phyloP scores from a whole-genome alignment of 2,797 vertebrate species.

The Odontamblyopus lacepedii region DNA sequence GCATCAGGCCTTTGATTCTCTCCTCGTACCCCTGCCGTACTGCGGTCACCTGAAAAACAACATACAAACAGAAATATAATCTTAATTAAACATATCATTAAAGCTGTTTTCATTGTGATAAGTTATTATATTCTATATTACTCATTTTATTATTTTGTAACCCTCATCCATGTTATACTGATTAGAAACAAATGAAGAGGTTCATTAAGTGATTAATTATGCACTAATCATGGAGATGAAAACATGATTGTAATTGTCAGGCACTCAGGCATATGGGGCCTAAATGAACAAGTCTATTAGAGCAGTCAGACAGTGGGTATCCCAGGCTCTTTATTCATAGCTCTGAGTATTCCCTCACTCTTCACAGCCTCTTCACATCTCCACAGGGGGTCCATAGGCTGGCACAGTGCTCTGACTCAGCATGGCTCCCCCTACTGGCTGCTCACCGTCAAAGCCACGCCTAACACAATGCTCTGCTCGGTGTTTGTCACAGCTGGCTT shows the following conservation, averaged over 20 bases:
- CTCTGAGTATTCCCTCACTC: conserved; percentile 65
- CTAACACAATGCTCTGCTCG: conserved; percentile 52
- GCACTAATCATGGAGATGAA: conserved; percentile 20
- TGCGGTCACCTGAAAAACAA: conserved; percentile 80
- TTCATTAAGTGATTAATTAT: background rate
- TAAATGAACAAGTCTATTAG: conserved; percentile 31
- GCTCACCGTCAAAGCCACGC: conserved; percentile 39
- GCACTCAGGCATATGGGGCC: conserved; percentile 5
- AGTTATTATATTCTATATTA: background rate
- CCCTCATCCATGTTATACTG: background rate
- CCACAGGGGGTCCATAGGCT: conserved; percentile 65
- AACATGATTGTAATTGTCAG: conserved; percentile 19
- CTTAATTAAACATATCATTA: background rate
- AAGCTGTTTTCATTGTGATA: background rate
- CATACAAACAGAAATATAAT: background rate
- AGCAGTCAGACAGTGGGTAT: conserved; percentile 52
- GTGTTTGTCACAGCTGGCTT: conserved; percentile 52
- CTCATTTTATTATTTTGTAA: background rate
- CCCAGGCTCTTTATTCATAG: conserved; percentile 63
- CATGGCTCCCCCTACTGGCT: conserved; percentile 66
- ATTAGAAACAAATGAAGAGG: background rate
- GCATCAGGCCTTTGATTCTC: conserved; percentile 91
- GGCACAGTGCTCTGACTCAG: conserved; percentile 41
- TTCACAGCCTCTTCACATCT: conserved; percentile 71
- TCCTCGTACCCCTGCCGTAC: conserved; percentile 87